Evolutionary conservation across 1,140 invertebrate genomes (phyloP), one percentile per base, ranked within the genome.

Genomic region (Daktulosphaira vitifoliae): DNA sequence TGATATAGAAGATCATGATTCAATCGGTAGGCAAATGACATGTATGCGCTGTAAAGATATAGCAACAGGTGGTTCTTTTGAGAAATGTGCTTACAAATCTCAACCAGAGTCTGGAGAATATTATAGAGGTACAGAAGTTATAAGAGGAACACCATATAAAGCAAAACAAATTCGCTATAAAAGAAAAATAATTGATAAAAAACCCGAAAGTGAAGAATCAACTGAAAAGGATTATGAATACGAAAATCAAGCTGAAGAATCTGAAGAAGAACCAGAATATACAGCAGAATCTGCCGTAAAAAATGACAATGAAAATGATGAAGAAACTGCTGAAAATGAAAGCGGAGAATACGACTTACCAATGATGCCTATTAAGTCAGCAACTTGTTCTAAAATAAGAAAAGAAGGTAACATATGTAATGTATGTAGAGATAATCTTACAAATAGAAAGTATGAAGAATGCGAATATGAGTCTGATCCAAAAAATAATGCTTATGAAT

Each of bases 31-130:
- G 33, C 48, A 66, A 51, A 66, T 66, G 66, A 39, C 66, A 5
- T 88, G 86, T 68, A 81, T 77, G 49, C 73, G 83, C 2, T 88
- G 86, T 70, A 81, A 81, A 69, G 79, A 87, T 70, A 76, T 81
- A 0, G 81, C 82, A 72, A 85, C 79, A 1, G 83, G 84, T 16
- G 84, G 81, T 5, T 84, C 82, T 65, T 87, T 81, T 66, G 84
- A 88, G 74, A 82, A 82, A 26, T 87, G 85, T 70, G 81, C 81
- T 0, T 87, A 86, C 73, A 78, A 78, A 2, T 81, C 82, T n/a
- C 79, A 82, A 68, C 85, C 85, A 0, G 81, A 82, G 69, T 82
- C 83, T 65, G 84, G 85, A 68, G 78, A 83, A 69, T 86, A 86
- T 71, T 44, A 25, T 26, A 22, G 37, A 16, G 38, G 42, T 8